phyloP scores from a whole-genome alignment of 30 jellyfish, hydroid and myxozoan species.

The Hydra vulgaris region DNA sequence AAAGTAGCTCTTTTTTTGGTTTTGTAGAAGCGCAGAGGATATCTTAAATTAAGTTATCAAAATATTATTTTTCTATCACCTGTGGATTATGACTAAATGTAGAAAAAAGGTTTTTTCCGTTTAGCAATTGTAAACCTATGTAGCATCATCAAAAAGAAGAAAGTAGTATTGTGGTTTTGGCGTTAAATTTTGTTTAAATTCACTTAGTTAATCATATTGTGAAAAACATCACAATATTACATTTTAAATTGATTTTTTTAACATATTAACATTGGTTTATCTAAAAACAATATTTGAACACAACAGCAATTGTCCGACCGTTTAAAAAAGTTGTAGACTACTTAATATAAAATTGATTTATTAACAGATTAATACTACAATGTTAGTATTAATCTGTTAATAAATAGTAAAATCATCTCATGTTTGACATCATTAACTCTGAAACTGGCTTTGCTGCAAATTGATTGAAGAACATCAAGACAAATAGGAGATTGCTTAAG shows the following conservation, averaged over 20 bases:
- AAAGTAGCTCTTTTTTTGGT: too few relatives aligned
- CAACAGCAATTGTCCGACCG: not conserved
- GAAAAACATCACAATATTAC: not conserved
- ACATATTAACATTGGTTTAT: not conserved
- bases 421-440: not conserved
- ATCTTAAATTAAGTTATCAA: too few relatives aligned
- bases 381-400: not conserved
- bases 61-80: too few relatives aligned
- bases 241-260: not conserved
- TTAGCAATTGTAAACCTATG: not conserved
- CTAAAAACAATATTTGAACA: not conserved
- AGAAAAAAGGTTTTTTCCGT: not conserved
- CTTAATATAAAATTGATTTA: not conserved
- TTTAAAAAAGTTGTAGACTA: not conserved
- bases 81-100: not conserved
- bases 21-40: too few relatives aligned
- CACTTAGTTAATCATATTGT: not conserved
- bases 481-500: not conserved
- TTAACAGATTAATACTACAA: not conserved
- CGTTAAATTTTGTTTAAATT: not conserved
- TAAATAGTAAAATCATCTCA: not conserved
- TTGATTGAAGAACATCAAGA: not conserved
- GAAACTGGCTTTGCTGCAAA: conserved; percentile 1
- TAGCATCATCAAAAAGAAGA: not conserved
- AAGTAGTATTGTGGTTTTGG: not conserved